phyloP scores from a whole-genome alignment of 2,113 vertebrate genomes.

The Pluvialis apricaria region DNA sequence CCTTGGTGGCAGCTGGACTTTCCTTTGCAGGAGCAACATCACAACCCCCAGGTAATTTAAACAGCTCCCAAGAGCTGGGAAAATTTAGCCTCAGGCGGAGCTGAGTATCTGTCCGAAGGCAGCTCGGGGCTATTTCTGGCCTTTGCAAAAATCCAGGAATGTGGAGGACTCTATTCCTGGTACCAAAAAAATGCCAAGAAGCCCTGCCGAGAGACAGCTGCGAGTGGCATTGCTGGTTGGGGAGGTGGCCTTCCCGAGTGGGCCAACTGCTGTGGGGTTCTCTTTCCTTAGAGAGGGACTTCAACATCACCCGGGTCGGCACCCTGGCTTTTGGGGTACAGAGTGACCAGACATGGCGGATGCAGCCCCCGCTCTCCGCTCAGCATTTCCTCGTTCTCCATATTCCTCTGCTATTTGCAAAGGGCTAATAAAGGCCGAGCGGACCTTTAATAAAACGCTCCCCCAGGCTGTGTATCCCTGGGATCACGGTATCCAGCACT shows the following conservation, averaged over 20 bases:
- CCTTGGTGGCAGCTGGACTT: background rate
- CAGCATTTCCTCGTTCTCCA: rapidly evolving
- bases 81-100: background rate
- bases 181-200: conserved; percentile 68
- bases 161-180: conserved; percentile 73
- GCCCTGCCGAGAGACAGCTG: conserved; percentile 76
- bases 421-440: background rate
- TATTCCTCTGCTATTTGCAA: background rate
- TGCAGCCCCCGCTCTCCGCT: rapidly evolving
- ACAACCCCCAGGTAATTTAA: background rate
- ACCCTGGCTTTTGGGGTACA: background rate
- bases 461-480: background rate
- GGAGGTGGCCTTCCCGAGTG: background rate
- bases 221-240: background rate
- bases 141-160: conserved; percentile 67
- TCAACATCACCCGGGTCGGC: background rate
- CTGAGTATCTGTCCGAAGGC: background rate
- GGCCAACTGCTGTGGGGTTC: background rate
- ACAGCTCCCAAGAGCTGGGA: background rate
- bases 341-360: background rate
- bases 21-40: background rate
- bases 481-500: background rate
- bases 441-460: background rate
- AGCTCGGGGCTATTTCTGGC: conserved; percentile 19
- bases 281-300: background rate